Evolutionary conservation across 2,797 vertebrate species (phyloP), one percentile per base, ranked within the genome.

Genomic region (Urophycis tenuis): DNA sequence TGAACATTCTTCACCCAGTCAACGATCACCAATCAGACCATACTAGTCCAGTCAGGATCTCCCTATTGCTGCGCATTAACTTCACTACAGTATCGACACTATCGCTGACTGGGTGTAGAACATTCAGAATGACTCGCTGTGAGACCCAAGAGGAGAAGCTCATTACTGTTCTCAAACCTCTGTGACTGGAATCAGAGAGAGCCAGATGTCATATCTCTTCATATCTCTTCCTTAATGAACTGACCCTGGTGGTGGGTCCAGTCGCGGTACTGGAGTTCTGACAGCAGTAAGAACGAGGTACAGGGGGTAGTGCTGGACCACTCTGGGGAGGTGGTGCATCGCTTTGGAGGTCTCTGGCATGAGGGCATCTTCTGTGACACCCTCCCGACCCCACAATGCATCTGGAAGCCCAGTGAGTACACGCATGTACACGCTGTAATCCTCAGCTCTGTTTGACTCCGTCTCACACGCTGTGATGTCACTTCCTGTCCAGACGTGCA

Each of bases 361-460:
- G 95, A 98, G 78, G 96, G 95, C 34, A 93, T 98, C 77, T 95
- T 94, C 90, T 95, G 95, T 0, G 96, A 97, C 22, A 93, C 93
- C 0, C 80, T 93, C 1, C 80, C 94, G 0, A 87, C 87, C 0
- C 91, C 95, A 0, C 93, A 95, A 79, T 95, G 94, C 90, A 86
- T 98, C 91, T 98, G 96, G 96, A 97, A 93, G 85, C 95, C 96
- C 74, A 95, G 96, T 97, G 88, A 93, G 96, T 73, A 25, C 22
- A 53, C 53, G 3, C 12, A n/a, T n/a, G 7, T 17, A 1, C 17
- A 1, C 19, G 4, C 49, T 6, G 1, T 17, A n/a, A n/a, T n/a
- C 49, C 53, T 64, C 53, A 1, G n/a, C 53, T 64, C n/a, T 10
- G n/a, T 29, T 29, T n/a, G n/a, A 64, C n/a, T 25, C 3, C 7